Conservation (phyloP, 2,113 vertebrate genomes). For the Turdus rufiventris region DNA sequence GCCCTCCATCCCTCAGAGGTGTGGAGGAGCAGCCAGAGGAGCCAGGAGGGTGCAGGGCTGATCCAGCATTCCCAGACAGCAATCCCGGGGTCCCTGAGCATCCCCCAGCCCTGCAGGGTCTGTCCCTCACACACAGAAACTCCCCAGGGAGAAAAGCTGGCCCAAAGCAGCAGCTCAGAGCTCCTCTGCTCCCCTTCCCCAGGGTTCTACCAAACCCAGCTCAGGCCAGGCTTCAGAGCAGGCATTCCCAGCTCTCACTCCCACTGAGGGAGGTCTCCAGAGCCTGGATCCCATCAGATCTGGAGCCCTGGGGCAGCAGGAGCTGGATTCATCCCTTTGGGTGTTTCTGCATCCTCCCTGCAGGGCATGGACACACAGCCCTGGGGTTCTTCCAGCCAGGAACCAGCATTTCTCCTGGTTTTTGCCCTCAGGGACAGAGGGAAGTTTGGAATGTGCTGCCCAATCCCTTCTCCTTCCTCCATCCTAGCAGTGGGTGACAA, state of each 20-base stretch:
- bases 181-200: background rate
- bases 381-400: background rate
- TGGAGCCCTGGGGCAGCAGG: background rate
- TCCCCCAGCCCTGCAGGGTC: background rate
- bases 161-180: background rate
- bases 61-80: fast-evolving
- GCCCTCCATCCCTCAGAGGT: background rate
- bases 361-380: background rate
- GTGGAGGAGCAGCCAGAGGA: background rate
- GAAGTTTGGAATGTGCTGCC: background rate
- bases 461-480: background rate
- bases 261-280: background rate
- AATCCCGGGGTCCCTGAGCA: fast-evolving
- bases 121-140: fast-evolving
- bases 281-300: background rate
- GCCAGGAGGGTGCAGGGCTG: background rate
- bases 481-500: background rate
- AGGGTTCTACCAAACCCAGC: background rate
- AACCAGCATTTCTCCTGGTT: background rate
- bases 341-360: background rate
- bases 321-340: background rate
- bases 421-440: background rate
- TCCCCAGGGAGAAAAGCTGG: background rate
- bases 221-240: background rate
- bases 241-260: background rate